Percentiles rank a stretch among this genome's conserved stretches.
Evolutionary conservation across 2,797 vertebrate genomes (phyloP).

Genomic region (Aphelocoma californica): DNA sequence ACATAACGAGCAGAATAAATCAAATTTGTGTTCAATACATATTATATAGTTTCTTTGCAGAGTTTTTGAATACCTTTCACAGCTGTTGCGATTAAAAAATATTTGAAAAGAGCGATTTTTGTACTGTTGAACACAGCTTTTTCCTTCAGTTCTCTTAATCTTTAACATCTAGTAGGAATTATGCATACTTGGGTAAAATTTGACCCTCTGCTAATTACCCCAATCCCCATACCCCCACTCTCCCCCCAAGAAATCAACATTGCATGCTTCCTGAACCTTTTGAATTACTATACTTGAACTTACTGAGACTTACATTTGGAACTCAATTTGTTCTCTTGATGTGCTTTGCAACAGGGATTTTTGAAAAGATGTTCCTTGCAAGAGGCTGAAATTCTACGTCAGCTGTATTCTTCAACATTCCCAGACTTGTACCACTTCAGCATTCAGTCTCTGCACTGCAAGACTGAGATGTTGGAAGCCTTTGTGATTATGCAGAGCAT

Average conservation of each 20-base stretch:
- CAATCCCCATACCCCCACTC: accelerated
- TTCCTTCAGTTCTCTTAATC: neutral
- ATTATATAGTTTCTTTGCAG: neutral
- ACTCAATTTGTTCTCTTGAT: neutral
- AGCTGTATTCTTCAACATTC: constrained; percentile 86
- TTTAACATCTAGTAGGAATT: neutral
- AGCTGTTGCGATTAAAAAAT: neutral
- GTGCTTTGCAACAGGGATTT: constrained; percentile 81
- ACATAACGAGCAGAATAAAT: neutral
- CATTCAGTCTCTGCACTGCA: constrained; percentile 84
- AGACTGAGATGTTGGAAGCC: constrained; percentile 90
- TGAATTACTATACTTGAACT: neutral
- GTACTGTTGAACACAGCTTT: neutral
- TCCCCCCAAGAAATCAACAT: neutral
- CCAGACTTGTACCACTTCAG: constrained; percentile 85
- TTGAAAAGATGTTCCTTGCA: constrained; percentile 82
- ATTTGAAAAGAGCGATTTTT: neutral
- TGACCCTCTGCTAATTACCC: neutral
- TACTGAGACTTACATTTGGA: neutral
- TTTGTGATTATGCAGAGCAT: constrained; percentile 93
- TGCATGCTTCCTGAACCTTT: neutral
- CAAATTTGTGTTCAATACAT: neutral
- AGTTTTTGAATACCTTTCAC: neutral
- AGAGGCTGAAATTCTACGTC: constrained; percentile 83
- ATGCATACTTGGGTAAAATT: neutral